Conservation (phyloP, 2,113 vertebrate genomes). For the Nanger granti region DNA sequence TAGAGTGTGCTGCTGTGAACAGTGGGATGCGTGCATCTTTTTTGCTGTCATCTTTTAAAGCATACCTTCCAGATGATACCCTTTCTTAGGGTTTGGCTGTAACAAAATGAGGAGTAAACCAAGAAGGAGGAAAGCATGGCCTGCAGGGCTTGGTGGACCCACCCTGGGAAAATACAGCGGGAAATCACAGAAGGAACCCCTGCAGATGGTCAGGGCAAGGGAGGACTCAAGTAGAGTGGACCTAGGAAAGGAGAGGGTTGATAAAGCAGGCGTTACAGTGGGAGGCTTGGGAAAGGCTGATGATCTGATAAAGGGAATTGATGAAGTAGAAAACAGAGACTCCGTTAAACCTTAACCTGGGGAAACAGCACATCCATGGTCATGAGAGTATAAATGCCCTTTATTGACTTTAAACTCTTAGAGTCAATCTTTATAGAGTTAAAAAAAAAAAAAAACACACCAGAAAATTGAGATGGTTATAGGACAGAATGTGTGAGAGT, state of each 20-base stretch:
- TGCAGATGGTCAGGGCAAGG: background rate
- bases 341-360: background rate
- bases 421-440: background rate
- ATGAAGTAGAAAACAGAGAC: background rate
- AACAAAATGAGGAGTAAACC: background rate
- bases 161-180: background rate
- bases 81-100: background rate
- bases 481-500: background rate
- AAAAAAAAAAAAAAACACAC: background rate
- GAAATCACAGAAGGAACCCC: background rate
- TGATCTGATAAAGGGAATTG: background rate
- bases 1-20: background rate
- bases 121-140: background rate
- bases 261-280: background rate
- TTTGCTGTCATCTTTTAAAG: background rate
- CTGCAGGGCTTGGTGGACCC: background rate
- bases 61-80: background rate
- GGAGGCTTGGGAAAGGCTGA: background rate
- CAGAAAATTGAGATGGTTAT: background rate
- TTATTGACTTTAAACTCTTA: background rate
- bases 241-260: background rate
- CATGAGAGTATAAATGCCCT: background rate
- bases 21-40: background rate
- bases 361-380: background rate
- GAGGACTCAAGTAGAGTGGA: background rate